These are phyloP conservation scores for Galendromus occidentalis DNA, from an alignment of 1,140 invertebrate species.

Conservation along the genomic window DNA sequence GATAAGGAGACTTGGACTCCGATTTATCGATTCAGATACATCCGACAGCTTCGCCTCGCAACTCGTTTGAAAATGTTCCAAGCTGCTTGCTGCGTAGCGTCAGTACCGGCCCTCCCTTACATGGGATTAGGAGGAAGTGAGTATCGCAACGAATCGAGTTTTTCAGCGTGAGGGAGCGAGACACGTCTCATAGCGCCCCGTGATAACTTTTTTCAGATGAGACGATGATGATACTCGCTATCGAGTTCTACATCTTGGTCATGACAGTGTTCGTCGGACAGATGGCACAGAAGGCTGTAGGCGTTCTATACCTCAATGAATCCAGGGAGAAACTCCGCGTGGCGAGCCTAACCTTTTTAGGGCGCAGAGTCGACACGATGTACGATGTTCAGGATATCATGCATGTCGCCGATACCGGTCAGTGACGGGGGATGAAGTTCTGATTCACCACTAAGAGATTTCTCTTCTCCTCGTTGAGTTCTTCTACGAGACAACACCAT, in stretches of 20 bases:
- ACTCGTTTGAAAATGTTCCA: neutral
- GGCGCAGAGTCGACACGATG: neutral
- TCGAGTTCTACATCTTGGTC: neutral
- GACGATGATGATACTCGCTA: neutral
- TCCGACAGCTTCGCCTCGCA: neutral
- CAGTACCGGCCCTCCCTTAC: neutral
- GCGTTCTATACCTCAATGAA: neutral
- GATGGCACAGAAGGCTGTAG: neutral
- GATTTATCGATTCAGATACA: neutral
- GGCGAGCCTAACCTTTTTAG: neutral
- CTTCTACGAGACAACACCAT: too few relatives aligned
- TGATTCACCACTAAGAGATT: too few relatives aligned
- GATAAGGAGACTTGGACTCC: neutral
- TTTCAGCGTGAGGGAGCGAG: too few relatives aligned
- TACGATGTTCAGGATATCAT: neutral
- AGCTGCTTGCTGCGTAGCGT: neutral
- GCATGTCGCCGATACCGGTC: neutral
- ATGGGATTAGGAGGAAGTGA: too few relatives aligned
- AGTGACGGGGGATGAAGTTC: neutral
- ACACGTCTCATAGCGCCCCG: too few relatives aligned
- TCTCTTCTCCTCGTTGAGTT: too few relatives aligned
- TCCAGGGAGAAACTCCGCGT: neutral
- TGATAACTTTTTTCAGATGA: neutral
- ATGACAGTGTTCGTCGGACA: neutral
- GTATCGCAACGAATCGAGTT: too few relatives aligned